Percentiles rank a stretch among this genome's conserved stretches.
Conservation (phyloP, 2,113 vertebrate genomes). For the Nesoenas mayeri region DNA sequence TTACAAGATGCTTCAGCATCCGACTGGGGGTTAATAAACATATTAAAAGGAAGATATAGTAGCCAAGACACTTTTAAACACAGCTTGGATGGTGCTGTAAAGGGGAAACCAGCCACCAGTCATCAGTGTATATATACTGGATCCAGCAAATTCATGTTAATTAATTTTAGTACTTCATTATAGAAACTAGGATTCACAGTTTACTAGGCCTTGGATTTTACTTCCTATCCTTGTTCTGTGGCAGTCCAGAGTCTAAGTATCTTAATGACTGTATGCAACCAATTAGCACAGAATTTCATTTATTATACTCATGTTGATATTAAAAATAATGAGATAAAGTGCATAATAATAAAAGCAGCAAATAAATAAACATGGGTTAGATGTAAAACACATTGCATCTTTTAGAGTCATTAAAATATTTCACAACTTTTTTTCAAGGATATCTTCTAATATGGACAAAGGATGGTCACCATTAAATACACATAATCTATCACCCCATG, state of each 20-base stretch:
- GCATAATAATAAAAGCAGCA: neutral
- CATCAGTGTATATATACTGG: neutral
- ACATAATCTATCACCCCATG: neutral
- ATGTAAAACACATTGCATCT: neutral
- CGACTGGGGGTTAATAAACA: neutral
- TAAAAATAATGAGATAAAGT: neutral
- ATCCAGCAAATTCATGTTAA: neutral
- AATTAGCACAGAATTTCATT: neutral
- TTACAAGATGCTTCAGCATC: neutral
- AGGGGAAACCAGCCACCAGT: neutral
- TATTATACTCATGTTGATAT: neutral
- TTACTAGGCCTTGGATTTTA: neutral
- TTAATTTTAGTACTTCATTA: conserved; percentile 31
- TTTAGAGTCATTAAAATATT: neutral
- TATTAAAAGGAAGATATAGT: neutral
- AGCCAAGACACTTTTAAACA: neutral
- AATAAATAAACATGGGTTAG: neutral
- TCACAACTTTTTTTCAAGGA: neutral
- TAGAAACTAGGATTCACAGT: neutral
- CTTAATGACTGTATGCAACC: neutral
- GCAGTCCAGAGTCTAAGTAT: neutral
- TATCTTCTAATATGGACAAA: neutral
- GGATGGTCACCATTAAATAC: neutral
- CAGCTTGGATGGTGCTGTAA: neutral
- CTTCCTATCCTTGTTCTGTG: neutral